These are phyloP conservation scores for Knipowitschia caucasica DNA, from an alignment of 2,797 vertebrate genomes.

Conservation along the genomic window DNA sequence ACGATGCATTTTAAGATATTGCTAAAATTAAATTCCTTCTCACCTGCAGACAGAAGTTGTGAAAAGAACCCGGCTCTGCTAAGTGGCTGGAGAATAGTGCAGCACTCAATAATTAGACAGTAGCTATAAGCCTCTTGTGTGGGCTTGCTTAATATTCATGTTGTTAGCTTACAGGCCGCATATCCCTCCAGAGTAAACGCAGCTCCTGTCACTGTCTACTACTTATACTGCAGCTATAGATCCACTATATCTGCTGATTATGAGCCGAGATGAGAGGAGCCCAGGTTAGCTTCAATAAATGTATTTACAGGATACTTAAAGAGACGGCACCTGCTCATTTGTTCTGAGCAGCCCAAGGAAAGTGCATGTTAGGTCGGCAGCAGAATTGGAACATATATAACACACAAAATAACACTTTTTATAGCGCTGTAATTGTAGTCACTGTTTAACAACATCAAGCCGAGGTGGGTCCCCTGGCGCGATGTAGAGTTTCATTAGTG, in stretches of 20 bases:
- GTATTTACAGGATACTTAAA: neutral
- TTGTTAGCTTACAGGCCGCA: constrained; percentile 45
- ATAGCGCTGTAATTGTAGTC: no score
- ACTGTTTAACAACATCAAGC: no score
- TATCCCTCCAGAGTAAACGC: constrained; percentile 53
- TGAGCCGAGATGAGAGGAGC: constrained; percentile 25
- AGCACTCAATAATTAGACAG: constrained; percentile 53
- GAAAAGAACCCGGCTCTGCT: constrained; percentile 15
- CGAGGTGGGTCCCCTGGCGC: no score
- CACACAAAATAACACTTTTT: no score
- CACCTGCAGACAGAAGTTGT: constrained; percentile 11
- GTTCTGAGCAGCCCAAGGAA: no score
- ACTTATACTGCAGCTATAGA: no score
- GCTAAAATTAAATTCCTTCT: no score
- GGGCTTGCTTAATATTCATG: constrained; percentile 65
- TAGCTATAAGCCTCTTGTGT: constrained; percentile 41
- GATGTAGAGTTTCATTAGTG: no score
- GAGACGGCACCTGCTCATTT: neutral
- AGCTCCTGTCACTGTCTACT: constrained; percentile 43
- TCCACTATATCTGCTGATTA: no score
- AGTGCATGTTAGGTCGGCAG: no score
- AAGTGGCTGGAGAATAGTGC: constrained; percentile 33
- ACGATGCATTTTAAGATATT: no score
- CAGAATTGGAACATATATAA: no score
- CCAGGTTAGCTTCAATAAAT: constrained; percentile 21